These are phyloP conservation scores for Nephrotoma guestfalica DNA, from an alignment of 2,888 invertebrate species.

Conservation along the genomic window DNA sequence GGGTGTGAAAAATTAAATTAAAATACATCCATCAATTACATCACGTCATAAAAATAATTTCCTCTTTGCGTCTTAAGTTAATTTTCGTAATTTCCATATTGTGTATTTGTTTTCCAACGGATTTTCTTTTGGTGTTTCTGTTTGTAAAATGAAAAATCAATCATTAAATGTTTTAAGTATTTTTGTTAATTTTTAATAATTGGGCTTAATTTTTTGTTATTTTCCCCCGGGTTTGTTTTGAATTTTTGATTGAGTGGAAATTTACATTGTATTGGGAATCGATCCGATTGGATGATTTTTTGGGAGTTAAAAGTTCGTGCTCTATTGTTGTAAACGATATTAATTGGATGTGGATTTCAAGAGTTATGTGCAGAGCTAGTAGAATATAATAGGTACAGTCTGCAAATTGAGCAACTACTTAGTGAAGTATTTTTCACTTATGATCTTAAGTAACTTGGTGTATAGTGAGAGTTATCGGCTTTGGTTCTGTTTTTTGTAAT, in stretches of 20 bases:
- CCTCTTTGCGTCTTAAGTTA: not conserved
- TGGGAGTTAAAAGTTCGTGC: not conserved
- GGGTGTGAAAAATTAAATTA: not conserved
- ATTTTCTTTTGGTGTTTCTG: not conserved
- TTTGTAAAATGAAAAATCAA: not conserved
- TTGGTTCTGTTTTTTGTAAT: too few relatives aligned
- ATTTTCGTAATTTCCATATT: not conserved
- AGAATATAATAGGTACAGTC: not conserved
- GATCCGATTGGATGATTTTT: not conserved
- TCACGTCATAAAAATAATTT: not conserved
- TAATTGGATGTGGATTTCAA: not conserved
- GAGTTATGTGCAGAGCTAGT: not conserved
- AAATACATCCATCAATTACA: not conserved
- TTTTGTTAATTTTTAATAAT: not conserved
- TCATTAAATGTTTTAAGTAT: not conserved
- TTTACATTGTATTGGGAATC: not conserved
- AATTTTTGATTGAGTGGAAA: not conserved
- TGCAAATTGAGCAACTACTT: not conserved
- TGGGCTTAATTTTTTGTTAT: not conserved
- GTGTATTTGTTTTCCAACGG: not conserved
- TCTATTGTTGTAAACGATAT: not conserved
- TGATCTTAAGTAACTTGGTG: not conserved
- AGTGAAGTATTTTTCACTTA: not conserved
- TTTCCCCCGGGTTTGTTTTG: not conserved
- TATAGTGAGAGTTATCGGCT: too few relatives aligned